Conservation (phyloP, 2,888 invertebrate species). For the Andrena dorsata region DNA sequence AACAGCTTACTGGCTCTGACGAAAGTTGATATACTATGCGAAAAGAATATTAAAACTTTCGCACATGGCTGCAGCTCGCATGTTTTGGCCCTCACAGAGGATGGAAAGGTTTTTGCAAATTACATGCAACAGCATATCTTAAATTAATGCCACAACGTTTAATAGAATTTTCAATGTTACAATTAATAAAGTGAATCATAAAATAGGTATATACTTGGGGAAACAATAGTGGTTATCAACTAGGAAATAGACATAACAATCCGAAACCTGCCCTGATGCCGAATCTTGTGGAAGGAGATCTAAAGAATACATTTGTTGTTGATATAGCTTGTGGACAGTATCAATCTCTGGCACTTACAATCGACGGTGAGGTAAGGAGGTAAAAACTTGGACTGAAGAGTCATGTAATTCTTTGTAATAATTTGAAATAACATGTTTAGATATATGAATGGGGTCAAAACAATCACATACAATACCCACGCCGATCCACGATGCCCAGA, state of each 20-base stretch:
- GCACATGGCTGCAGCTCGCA: constrained; percentile 88
- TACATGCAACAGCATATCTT: not conserved
- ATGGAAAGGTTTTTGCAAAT: constrained; percentile 83
- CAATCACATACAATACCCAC: constrained; percentile 87
- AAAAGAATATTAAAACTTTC: constrained; percentile 86
- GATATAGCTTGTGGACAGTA: constrained; percentile 88
- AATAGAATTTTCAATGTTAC: not conserved
- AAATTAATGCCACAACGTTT: not conserved
- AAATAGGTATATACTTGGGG: constrained; percentile 87
- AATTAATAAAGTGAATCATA: not conserved
- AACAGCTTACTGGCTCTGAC: constrained; percentile 86
- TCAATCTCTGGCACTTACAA: constrained; percentile 87
- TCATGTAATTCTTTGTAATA: not conserved
- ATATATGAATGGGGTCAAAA: constrained; percentile 88
- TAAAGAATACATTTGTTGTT: constrained; percentile 85
- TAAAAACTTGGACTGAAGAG: not conserved
- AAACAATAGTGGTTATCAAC: constrained; percentile 75
- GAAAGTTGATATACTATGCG: constrained; percentile 86
- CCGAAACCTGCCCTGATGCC: constrained; percentile 86
- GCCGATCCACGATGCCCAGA: constrained; percentile 85
- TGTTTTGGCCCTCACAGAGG: constrained; percentile 86
- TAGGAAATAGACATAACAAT: constrained; percentile 82
- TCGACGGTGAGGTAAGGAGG: constrained; percentile 86
- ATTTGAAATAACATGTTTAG: constrained; percentile 74
- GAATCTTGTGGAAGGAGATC: constrained; percentile 83